phyloP scores from a whole-genome alignment of 2,113 vertebrate genomes.

The Sphyrna mokarran region DNA sequence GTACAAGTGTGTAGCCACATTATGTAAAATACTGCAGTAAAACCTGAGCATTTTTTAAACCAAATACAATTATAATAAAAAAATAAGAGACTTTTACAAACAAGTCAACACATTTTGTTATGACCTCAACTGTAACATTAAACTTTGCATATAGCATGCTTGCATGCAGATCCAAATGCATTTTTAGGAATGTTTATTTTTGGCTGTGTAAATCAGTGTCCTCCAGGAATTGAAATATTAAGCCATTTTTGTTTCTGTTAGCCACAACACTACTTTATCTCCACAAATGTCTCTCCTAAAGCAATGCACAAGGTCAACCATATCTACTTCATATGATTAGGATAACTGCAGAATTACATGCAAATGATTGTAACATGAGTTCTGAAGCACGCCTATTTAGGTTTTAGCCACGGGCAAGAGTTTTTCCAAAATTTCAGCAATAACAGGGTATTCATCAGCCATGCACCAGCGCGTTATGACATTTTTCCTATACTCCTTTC shows the following conservation, averaged over 20 bases:
- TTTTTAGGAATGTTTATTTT: slow-evolving; percentile 31
- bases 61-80: slow-evolving; percentile 33
- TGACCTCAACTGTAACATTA: slow-evolving; percentile 34
- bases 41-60: slow-evolving; percentile 63
- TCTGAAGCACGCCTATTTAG: background rate
- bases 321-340: slow-evolving; percentile 34
- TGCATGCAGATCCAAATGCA: slow-evolving; percentile 26
- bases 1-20: slow-evolving; percentile 55
- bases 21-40: slow-evolving; percentile 63
- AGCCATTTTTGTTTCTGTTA: slow-evolving; percentile 29
- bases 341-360: slow-evolving; percentile 32
- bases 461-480: background rate
- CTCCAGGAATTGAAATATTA: slow-evolving; percentile 33
- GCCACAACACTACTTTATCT: slow-evolving; percentile 33
- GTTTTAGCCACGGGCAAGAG: background rate
- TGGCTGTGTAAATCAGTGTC: slow-evolving; percentile 25
- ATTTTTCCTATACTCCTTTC: background rate
- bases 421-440: slow-evolving; percentile 17
- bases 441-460: background rate
- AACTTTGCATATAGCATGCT: slow-evolving; percentile 29
- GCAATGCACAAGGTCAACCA: slow-evolving; percentile 22
- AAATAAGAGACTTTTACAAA: slow-evolving; percentile 38
- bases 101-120: slow-evolving; percentile 26
- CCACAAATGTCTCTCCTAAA: slow-evolving; percentile 33
- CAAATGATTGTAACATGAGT: slow-evolving; percentile 14